Conservation (phyloP, 2,113 vertebrate genomes). For the Arenaria interpres region DNA sequence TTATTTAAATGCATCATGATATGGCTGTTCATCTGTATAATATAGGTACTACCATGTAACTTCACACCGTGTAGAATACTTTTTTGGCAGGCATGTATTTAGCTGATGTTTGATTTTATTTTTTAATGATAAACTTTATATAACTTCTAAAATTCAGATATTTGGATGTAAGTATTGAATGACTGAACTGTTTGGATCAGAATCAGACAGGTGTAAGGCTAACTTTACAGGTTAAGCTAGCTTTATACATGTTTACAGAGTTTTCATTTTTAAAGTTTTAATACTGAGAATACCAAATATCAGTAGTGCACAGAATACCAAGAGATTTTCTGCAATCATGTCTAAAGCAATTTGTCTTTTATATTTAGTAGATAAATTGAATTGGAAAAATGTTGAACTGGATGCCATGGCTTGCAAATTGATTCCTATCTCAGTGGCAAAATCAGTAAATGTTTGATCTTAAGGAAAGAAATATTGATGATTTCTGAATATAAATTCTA, state of each 20-base stretch:
- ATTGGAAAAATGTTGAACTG: background rate
- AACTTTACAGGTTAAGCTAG: background rate
- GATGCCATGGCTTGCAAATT: background rate
- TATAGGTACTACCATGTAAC: background rate
- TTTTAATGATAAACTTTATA: background rate
- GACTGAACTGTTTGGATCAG: background rate
- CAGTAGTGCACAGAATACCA: background rate
- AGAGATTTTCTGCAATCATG: background rate
- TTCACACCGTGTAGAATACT: background rate
- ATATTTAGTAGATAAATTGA: background rate
- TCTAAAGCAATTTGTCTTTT: slow-evolving; percentile 4
- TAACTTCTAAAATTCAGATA: background rate
- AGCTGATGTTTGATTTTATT: background rate
- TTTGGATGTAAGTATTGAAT: background rate
- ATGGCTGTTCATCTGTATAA: background rate
- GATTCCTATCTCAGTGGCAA: background rate
- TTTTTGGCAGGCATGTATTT: background rate
- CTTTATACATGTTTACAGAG: background rate
- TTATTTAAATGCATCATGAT: background rate
- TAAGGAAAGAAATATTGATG: background rate
- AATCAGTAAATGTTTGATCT: background rate
- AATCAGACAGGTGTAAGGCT: background rate
- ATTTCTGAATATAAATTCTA: background rate
- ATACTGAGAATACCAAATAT: background rate
- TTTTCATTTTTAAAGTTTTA: background rate